Evolutionary conservation across 2,888 invertebrate species (phyloP).

Genomic region (Amblyjoppa fuscipennis): DNA sequence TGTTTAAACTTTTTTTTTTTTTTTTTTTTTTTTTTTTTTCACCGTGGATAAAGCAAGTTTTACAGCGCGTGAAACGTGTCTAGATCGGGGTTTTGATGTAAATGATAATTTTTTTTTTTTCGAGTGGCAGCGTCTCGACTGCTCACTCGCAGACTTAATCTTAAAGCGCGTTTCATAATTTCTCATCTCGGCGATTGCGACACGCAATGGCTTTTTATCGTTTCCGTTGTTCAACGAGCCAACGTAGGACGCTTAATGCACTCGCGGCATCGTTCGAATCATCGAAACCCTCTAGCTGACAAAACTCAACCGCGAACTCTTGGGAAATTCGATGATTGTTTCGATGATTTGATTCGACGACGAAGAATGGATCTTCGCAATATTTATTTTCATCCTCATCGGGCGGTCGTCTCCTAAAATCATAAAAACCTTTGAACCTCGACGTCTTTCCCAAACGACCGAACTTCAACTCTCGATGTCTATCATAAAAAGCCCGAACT

Average conservation of each 20-base stretch:
- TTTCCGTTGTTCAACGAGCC: background rate
- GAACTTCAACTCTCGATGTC: no score
- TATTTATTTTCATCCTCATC: background rate
- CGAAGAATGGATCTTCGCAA: no score
- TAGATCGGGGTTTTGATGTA: background rate
- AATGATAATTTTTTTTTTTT: background rate
- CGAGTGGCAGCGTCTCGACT: background rate
- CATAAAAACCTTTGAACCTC: conserved; percentile 28
- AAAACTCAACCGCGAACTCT: conserved; percentile 15
- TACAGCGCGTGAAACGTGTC: background rate
- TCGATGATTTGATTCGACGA: no score
- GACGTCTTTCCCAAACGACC: background rate
- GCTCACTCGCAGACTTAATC: background rate
- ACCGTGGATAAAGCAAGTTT: background rate
- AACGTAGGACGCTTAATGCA: conserved; percentile 11
- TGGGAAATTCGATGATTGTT: background rate
- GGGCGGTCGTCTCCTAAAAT: background rate
- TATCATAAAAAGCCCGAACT: no score
- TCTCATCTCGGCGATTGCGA: conserved; percentile 1
- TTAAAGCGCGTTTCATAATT: background rate
- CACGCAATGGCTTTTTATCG: conserved; percentile 15
- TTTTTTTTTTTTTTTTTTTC: background rate
- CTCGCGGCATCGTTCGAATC: conserved; percentile 13
- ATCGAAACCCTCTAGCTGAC: conserved; percentile 14
- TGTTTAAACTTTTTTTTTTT: background rate